phyloP scores from a whole-genome alignment of 2,113 vertebrate species.

The Cavia porcellus region DNA sequence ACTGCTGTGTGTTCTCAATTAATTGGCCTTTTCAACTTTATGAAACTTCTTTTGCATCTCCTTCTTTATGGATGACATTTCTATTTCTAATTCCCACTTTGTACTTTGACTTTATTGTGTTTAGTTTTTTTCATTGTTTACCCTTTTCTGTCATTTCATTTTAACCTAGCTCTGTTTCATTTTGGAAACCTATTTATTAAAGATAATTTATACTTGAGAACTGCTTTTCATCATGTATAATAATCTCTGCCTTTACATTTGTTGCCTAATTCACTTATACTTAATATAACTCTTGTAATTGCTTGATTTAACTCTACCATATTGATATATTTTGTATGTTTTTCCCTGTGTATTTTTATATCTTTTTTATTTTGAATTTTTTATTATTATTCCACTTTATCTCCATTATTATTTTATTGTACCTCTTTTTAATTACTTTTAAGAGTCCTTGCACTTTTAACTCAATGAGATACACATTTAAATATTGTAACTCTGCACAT shows the following conservation, averaged over 20 bases:
- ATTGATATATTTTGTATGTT: not conserved
- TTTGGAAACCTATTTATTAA: not conserved
- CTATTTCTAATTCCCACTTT: not conserved
- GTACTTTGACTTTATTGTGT: not conserved
- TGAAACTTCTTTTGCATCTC: no score
- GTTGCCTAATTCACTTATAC: not conserved
- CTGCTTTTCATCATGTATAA: not conserved
- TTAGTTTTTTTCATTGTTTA: not conserved
- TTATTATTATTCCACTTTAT: not conserved
- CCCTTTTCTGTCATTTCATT: not conserved
- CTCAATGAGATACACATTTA: not conserved
- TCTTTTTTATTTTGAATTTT: not conserved
- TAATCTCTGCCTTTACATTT: not conserved
- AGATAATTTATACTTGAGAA: not conserved
- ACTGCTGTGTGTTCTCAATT: not conserved
- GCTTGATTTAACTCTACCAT: not conserved
- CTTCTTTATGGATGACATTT: not conserved
- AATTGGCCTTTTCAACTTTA: no score
- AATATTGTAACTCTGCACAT: not conserved
- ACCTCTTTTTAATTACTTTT: not conserved
- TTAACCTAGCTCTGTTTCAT: not conserved
- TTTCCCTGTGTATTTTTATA: not conserved
- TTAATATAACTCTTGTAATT: not conserved
- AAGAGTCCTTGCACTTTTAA: not conserved
- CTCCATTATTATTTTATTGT: not conserved